phyloP scores from a whole-genome alignment of 2,888 invertebrate genomes.

The Tineola bisselliella region DNA sequence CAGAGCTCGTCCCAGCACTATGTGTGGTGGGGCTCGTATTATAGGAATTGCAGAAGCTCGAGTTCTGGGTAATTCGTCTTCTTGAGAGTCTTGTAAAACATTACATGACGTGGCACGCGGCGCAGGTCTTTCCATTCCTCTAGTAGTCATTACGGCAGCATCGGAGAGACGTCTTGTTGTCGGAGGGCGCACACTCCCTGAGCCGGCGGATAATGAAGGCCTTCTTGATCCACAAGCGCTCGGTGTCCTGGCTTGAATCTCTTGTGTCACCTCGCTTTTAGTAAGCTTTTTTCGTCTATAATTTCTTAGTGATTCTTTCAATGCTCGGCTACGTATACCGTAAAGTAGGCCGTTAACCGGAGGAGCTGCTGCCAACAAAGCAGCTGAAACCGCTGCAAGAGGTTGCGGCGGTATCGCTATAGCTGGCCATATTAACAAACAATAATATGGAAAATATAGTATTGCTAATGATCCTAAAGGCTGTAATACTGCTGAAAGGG shows the following conservation, averaged over 20 bases:
- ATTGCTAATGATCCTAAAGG: slow-evolving; percentile 76
- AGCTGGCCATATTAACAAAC: slow-evolving; percentile 74
- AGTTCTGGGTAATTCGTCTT: slow-evolving; percentile 40
- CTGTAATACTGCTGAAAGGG: slow-evolving; percentile 75
- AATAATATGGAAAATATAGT: slow-evolving; percentile 80
- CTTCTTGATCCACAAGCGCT: slow-evolving; percentile 80
- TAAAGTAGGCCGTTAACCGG: slow-evolving; percentile 81
- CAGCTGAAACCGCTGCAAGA: slow-evolving; percentile 70
- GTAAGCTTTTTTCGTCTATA: slow-evolving; percentile 82
- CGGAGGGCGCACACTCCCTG: slow-evolving; percentile 52
- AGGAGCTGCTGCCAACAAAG: slow-evolving; percentile 75
- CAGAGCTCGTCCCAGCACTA: slow-evolving; percentile 70
- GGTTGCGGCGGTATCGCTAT: slow-evolving; percentile 41
- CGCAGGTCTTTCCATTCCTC: slow-evolving; percentile 53
- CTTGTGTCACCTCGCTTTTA: slow-evolving; percentile 81
- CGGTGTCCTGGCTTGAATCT: slow-evolving; percentile 82
- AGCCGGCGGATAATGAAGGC: slow-evolving; percentile 73
- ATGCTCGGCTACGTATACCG: slow-evolving; percentile 77
- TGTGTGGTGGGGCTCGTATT: slow-evolving; percentile 66
- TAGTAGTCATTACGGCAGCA: slow-evolving; percentile 53
- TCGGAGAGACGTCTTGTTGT: slow-evolving; percentile 53
- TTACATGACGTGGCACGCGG: slow-evolving; percentile 75
- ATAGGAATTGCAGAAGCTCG: slow-evolving; percentile 56
- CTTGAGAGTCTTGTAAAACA: slow-evolving; percentile 71
- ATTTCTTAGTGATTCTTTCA: slow-evolving; percentile 78